phyloP scores from a whole-genome alignment of 1,140 invertebrate genomes.

The Polypedilum vanderplanki region DNA sequence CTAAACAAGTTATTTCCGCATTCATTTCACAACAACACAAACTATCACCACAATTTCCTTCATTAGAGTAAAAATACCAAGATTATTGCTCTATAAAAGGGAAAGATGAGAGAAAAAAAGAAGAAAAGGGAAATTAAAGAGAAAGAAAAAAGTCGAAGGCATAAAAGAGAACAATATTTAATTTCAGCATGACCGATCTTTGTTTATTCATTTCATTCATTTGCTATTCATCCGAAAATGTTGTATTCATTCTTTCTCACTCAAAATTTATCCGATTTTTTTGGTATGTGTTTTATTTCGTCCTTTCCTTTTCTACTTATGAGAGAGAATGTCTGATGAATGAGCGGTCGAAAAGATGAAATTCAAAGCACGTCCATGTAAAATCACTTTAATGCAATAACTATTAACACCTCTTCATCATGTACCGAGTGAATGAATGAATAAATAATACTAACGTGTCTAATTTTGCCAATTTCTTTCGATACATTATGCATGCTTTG shows the following conservation, averaged over 20 bases:
- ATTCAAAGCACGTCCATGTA: conserved; percentile 17
- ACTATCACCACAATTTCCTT: too few relatives aligned
- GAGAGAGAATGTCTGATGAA: not conserved
- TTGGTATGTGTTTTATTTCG: not conserved
- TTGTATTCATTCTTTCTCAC: not conserved
- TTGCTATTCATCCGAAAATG: conserved; percentile 6
- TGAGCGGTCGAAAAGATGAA: not conserved
- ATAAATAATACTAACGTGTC: not conserved
- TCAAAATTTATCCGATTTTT: not conserved
- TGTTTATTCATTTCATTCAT: conserved; percentile 2
- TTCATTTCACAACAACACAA: too few relatives aligned
- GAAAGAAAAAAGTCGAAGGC: not conserved
- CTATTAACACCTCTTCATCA: conserved; percentile 27
- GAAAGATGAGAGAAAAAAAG: too few relatives aligned
- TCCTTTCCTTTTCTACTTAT: not conserved
- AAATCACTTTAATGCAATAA: conserved; percentile 29
- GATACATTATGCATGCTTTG: too few relatives aligned
- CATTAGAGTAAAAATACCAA: too few relatives aligned
- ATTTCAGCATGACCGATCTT: conserved; percentile 16
- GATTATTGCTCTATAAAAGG: too few relatives aligned
- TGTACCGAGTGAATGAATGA: not conserved
- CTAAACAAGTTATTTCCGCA: too few relatives aligned
- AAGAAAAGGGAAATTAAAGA: not conserved
- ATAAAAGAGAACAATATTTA: conserved; percentile 20
- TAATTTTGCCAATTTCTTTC: too few relatives aligned